Base-by-base conservation (phyloP, 2,888 invertebrate species). In the Philereme vetulata region DNA sequence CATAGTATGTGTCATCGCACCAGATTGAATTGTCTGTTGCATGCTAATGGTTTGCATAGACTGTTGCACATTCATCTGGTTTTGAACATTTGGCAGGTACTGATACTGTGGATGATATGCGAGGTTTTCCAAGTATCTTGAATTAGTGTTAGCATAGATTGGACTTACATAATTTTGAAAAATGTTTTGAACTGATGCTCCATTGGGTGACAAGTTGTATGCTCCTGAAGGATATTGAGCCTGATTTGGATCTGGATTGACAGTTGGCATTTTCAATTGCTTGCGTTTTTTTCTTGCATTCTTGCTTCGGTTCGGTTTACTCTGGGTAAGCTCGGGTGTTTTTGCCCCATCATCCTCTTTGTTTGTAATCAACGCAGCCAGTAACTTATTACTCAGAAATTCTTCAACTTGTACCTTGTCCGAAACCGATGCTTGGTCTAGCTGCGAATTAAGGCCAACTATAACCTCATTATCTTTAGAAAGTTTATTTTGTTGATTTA, bases 101-200 rank as follows among this genome's bases (percentile, higher is more conserved):
- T 85, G 84, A 75, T 78, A 88, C 57, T 88, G 86, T 56, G 89
- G 89, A 67, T 89, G 88, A 65, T 88, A 75, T 21, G 79, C 74
- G 10, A 88, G 67, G 67, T 90, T 90, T 77, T 89, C 88, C 53
- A 89, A 72, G 71, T 90, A 88, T 45, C 84, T 84, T 4, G 88
- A 75, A 72, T 76, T 85, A n/a, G 79, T 72, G 62, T 69, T 76
- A 40, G 81, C 80, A 78, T 88, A 86, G 62, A 84, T 64, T 6
- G 86, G 85, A 47, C 81, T 77, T 56, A 82, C 74, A 61, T 86
- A 82, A 40, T 74, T 78, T 34, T 74, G 62, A 68, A 86, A 85
- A 60, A 82, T 73, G 21, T 89, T 83, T 48, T 88, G 82, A 32
- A 86, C 72, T n/a, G 82, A 75, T 9, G 65, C 62, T 46, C 76